These are phyloP conservation scores for Stenolophus ochropezus DNA, from an alignment of 2,888 invertebrate species.

Conservation along the genomic window DNA sequence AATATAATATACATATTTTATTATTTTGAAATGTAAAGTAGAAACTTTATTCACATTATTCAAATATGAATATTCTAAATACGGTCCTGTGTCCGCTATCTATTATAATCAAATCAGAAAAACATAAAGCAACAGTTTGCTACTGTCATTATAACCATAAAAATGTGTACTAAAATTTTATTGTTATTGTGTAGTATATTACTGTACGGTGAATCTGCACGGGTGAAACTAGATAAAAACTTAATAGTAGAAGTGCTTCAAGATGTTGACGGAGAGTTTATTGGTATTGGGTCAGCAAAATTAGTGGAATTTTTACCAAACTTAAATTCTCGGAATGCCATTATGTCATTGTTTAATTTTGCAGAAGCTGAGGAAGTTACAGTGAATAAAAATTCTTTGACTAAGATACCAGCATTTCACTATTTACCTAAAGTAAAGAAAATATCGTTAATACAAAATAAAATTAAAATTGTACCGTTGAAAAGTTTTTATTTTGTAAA, in stretches of 20 bases:
- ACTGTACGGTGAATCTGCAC: neutral
- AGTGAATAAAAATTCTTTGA: neutral
- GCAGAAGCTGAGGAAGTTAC: neutral
- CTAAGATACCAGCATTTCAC: conserved; percentile 9
- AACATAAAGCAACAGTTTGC: neutral
- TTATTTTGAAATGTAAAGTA: neutral
- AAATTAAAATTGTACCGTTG: conserved; percentile 1
- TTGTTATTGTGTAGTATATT: neutral
- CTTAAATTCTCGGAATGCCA: neutral
- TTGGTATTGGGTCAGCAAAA: neutral
- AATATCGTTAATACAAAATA: neutral
- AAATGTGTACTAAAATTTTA: neutral
- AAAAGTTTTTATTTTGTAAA: neutral
- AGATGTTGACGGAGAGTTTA: neutral
- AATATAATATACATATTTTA: too few relatives aligned
- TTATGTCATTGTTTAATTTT: neutral
- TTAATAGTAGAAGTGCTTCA: neutral
- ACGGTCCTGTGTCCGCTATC: neutral
- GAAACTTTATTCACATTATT: neutral
- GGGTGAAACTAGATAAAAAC: neutral
- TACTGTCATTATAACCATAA: neutral
- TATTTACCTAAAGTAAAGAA: neutral
- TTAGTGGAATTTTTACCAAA: neutral
- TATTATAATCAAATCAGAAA: neutral
- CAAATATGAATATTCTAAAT: neutral